Conservation (phyloP, 92 coral and sea anemone genomes). For the Porites divaricata region DNA sequence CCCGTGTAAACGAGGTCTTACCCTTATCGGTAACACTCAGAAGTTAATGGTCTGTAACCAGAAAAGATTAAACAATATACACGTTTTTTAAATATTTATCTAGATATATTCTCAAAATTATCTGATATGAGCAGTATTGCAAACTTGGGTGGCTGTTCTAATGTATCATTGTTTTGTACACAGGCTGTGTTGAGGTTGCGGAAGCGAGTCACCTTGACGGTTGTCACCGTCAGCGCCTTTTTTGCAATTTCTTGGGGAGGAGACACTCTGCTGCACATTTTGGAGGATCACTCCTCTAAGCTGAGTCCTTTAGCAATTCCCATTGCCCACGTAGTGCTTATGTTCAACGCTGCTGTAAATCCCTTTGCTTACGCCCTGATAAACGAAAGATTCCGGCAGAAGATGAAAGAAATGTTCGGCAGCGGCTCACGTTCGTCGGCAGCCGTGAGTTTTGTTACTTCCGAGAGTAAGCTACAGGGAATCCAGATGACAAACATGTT, state of each 20-base stretch:
- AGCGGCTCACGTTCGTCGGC: background rate
- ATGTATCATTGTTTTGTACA: background rate
- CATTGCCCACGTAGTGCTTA: background rate
- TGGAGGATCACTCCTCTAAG: background rate
- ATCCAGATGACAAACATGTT: no score
- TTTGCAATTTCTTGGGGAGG: background rate
- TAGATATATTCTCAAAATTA: no score
- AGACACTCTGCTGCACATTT: background rate
- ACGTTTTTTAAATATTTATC: no score
- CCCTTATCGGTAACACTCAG: no score
- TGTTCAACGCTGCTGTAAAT: background rate
- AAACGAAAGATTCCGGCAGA: background rate
- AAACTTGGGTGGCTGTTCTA: background rate
- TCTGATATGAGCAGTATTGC: background rate
- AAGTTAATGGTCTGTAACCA: no score
- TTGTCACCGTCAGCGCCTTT: background rate
- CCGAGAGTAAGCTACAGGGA: no score
- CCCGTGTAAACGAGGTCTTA: no score
- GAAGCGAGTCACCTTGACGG: slow-evolving; percentile 14
- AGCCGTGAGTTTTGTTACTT: background rate
- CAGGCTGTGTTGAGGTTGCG: slow-evolving; percentile 1
- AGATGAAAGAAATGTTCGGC: background rate
- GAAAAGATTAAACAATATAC: no score
- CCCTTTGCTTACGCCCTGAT: background rate
- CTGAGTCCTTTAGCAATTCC: background rate